Percentiles rank a stretch among this genome's conserved stretches.
These are phyloP conservation scores for Aspidoscelis tigris DNA, from an alignment of 2,113 vertebrate genomes.

Conservation along the genomic window DNA sequence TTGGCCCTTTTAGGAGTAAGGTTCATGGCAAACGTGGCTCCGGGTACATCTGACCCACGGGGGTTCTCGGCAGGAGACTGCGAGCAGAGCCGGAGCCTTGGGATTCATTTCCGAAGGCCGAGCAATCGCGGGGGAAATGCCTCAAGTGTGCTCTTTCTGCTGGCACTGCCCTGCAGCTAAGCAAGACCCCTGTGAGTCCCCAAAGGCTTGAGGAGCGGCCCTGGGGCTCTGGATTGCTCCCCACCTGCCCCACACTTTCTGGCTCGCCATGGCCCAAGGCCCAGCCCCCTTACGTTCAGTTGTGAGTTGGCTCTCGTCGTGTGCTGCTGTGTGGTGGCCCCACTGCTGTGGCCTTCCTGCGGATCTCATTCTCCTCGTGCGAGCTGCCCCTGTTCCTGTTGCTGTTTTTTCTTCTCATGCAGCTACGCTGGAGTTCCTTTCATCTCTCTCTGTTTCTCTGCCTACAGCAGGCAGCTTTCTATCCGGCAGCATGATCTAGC, in stretches of 20 bases:
- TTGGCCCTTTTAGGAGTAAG: too few species aligned
- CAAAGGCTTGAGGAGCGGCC: too few species aligned
- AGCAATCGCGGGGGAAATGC: too few species aligned
- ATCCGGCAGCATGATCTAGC: constrained; percentile 23
- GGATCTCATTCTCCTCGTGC: background rate
- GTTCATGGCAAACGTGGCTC: too few species aligned
- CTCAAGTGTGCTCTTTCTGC: too few species aligned
- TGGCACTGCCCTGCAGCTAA: too few species aligned
- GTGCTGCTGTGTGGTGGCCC: background rate
- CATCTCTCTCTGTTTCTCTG: background rate
- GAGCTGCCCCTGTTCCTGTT: background rate
- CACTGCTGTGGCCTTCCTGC: background rate
- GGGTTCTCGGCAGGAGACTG: too few species aligned
- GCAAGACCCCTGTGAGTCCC: too few species aligned
- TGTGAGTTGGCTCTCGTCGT: background rate
- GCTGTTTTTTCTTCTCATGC: background rate
- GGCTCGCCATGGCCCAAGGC: background rate
- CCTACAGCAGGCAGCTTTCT: constrained; percentile 20
- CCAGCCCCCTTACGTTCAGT: background rate
- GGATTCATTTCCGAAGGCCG: background rate
- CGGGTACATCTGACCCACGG: background rate
- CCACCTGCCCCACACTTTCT: background rate
- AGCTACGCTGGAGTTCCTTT: too few species aligned
- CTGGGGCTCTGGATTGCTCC: too few species aligned
- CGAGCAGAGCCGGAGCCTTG: too few species aligned